Conservation (phyloP, 2,113 vertebrate species). For the Aspidoscelis tigris region DNA sequence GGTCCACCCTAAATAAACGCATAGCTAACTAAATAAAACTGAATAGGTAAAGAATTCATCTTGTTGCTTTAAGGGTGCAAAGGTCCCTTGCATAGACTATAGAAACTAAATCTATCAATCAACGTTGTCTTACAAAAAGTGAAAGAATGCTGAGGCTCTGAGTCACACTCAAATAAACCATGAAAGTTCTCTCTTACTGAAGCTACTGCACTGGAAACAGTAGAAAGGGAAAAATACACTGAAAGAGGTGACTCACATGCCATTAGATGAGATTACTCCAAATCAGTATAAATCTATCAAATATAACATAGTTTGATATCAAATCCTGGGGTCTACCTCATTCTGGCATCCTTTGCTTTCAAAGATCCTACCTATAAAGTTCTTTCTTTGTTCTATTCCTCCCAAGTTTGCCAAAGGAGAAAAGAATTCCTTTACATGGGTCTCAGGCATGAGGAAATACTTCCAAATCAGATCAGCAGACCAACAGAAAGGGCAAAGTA, state of each 20-base stretch:
- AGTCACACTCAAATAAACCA: neutral
- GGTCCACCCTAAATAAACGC: too few relatives aligned
- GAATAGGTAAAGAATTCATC: too few relatives aligned
- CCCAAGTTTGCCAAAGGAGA: neutral
- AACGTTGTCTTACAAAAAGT: too few relatives aligned
- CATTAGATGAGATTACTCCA: neutral
- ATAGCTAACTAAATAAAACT: too few relatives aligned
- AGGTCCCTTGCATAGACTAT: too few relatives aligned
- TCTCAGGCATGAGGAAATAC: neutral
- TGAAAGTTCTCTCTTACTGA: neutral
- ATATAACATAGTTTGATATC: neutral
- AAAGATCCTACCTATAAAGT: neutral
- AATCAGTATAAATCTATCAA: neutral
- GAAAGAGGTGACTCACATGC: neutral
- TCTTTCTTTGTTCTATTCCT: neutral
- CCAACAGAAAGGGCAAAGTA: neutral
- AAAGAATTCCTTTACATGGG: neutral
- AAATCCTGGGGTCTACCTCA: neutral
- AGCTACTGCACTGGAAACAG: neutral
- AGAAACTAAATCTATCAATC: too few relatives aligned
- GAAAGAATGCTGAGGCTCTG: neutral
- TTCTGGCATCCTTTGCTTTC: neutral
- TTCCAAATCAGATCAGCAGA: neutral
- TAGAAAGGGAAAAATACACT: neutral
- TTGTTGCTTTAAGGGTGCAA: too few relatives aligned